Evolutionary conservation across 1,140 invertebrate genomes (phyloP), one percentile per base, ranked within the genome.

Genomic region (Pseudomyrmex flavicornis): DNA sequence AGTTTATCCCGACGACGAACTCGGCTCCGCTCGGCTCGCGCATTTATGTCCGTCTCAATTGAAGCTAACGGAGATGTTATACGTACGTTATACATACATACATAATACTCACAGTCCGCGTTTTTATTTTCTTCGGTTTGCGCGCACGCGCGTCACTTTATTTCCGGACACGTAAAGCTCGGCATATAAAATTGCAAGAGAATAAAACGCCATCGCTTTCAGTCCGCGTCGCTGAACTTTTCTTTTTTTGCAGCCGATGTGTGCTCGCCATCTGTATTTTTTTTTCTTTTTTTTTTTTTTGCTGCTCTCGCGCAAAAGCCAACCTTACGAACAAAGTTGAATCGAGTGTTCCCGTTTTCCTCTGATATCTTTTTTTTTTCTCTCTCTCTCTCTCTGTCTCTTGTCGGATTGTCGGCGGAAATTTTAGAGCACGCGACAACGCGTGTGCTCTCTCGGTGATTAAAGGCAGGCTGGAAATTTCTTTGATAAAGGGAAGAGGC

Each of bases 351-450:
- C 13, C 58, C 7, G 35, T 17, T 44, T 9, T n/a, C 22, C 15
- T 4, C 3, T 70, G 4, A 13, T 9, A 48, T 8, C 50, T 22
- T 12, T 9, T 1, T 26, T 10, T 4, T 56, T 44, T 15, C 20
- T 7, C 35, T 26, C 3, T 26, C 3, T 26, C 26, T 22, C 22
- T 22, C 22, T 22, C 22, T 17, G 17, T 22, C 22, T 26, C 22
- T 26, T 3, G 12, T 35, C 35, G 35, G 35, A 54, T 13, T 26
- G 68, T 74, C 35, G 35, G 0, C 35, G 35, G 15, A 22, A 77
- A 77, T 83, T 83, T 83, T 56, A 77, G 61, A 44, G 17, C 70
- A 9, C 61, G 48, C 15, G 61, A 80, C 72, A 12, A 35, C 35
- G 54, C 15, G 54, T 35, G 46, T 50, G 52, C 62, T 77, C 35